A percentile compares a stretch with the other conserved stretches of the same genome.
phyloP scores from a whole-genome alignment of 2,888 invertebrate species.

The Coelogynopora nodosa region DNA sequence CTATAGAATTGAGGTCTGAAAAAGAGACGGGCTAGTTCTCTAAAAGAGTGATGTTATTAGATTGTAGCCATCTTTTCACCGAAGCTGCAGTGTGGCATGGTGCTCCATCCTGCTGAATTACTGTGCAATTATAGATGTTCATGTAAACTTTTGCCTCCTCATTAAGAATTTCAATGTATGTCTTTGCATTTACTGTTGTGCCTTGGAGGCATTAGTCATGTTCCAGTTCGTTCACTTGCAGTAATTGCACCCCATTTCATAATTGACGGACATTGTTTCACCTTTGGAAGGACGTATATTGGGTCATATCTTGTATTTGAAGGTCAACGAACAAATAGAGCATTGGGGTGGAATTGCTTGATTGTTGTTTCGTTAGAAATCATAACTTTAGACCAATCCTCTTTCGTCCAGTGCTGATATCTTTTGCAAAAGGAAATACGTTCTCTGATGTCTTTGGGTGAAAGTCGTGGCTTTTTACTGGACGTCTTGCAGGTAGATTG shows the following conservation, averaged over 20 bases:
- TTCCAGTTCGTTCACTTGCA: neutral
- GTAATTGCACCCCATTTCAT: slow-evolving; percentile 32
- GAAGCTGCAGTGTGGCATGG: slow-evolving; percentile 14
- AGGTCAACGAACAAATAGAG: slow-evolving; percentile 29
- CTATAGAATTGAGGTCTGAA: slow-evolving; percentile 22
- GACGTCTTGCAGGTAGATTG: slow-evolving; percentile 22
- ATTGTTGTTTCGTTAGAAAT: neutral
- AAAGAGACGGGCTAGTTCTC: slow-evolving; percentile 19
- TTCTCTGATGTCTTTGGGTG: slow-evolving; percentile 31
- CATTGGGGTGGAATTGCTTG: slow-evolving; percentile 22
- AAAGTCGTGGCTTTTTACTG: slow-evolving; percentile 13
- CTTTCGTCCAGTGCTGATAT: slow-evolving; percentile 4
- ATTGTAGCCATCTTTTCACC: neutral
- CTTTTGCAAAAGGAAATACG: slow-evolving; percentile 4
- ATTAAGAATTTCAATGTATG: slow-evolving; percentile 21
- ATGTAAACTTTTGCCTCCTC: neutral
- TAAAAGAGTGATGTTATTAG: slow-evolving; percentile 12
- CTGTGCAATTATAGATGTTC: slow-evolving; percentile 13
- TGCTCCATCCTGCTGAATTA: slow-evolving; percentile 31
- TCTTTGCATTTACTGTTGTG: slow-evolving; percentile 13
- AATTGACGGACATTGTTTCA: slow-evolving; percentile 27
- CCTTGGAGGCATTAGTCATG: slow-evolving; percentile 20
- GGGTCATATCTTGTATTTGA: slow-evolving; percentile 3
- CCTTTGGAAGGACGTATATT: slow-evolving; percentile 26
- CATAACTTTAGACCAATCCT: slow-evolving; percentile 20